Evolutionary conservation across 2,888 invertebrate species (phyloP), one percentile per base, ranked within the genome.

Genomic region (Pristionchus exspectatus): DNA sequence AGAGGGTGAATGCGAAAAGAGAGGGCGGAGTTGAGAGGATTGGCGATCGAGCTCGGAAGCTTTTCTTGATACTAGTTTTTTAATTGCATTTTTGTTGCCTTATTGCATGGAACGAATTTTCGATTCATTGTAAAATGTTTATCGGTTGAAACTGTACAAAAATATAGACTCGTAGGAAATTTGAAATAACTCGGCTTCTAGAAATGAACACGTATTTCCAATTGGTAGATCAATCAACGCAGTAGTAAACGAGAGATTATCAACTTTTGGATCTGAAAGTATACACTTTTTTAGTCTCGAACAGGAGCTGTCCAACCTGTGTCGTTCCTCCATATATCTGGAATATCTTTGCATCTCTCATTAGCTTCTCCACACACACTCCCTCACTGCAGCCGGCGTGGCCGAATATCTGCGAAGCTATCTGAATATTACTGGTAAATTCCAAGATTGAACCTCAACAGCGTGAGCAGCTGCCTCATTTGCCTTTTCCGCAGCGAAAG

Each of bases 241-340:
- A 85, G 84, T 0, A 85, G 59, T 18, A 59, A 59, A 33, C 84
- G 56, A 33, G 84, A 56, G 18, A 85, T 59, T 30, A 85, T 85
- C 30, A 85, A 59, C 24, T 85, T 56, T n/a, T 85, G 84, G 33
- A 85, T 85, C 84, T 85, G 84, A 27, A 85, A 85, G 18, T 24
- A 2, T 33, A 12, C 1, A 14, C 24, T 44, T 4, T 27, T 7
- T 54, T 27, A 14, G 7, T 10, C 50, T 74, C 33, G 21, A n/a
- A n/a, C 50, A 81, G 16, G n/a, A 18, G 5, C 63, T 38, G 27
- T 18, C 69, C 3, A n/a, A 91, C 92, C 89, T 92, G 93, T 0
- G 98, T 97, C n/a, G 98, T 99, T 90, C 99, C 99, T 95, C 99
- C 98, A 95, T 99, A 99, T 94, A 99, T 99, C 96, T 98, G 98